A percentile compares a stretch with the other conserved stretches of the same genome.
Evolutionary conservation across 2,888 invertebrate species (phyloP).

Genomic region (Trachelus stipa): DNA sequence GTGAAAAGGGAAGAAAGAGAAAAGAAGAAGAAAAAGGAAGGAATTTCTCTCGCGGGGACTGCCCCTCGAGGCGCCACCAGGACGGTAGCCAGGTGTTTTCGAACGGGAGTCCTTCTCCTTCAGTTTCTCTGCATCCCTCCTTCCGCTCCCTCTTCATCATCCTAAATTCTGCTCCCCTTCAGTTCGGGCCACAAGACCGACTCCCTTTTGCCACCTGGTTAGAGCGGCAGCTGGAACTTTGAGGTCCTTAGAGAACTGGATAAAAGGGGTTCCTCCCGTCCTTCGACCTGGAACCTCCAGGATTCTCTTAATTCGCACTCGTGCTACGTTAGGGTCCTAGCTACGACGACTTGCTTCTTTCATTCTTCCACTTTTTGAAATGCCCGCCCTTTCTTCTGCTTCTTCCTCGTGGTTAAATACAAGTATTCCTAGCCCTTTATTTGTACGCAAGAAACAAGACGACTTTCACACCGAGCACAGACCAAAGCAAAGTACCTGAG

Average conservation of each 20-base stretch:
- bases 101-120: conserved; percentile 7
- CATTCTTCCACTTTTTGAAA: conserved; percentile 1
- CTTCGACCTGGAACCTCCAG: conserved; percentile 8
- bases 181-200: conserved; percentile 14
- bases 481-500: neutral
- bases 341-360: neutral
- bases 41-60: conserved; percentile 30
- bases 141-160: conserved; percentile 6
- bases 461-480: neutral
- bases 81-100: conserved; percentile 56
- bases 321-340: neutral
- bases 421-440: neutral
- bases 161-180: conserved; percentile 1
- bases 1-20: conserved; percentile 43
- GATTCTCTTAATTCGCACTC: neutral
- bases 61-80: conserved; percentile 49
- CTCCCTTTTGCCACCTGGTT: conserved; percentile 47
- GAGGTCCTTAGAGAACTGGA: conserved; percentile 30
- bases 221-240: conserved; percentile 45
- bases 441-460: neutral
- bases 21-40: conserved; percentile 40
- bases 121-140: conserved; percentile 2
- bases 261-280: conserved; percentile 28
- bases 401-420: neutral
- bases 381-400: neutral